A percentile compares a stretch with the other conserved stretches of the same genome.
These are phyloP conservation scores for Augochlorella aurata DNA, from an alignment of 2,888 invertebrate genomes.

Conservation along the genomic window DNA sequence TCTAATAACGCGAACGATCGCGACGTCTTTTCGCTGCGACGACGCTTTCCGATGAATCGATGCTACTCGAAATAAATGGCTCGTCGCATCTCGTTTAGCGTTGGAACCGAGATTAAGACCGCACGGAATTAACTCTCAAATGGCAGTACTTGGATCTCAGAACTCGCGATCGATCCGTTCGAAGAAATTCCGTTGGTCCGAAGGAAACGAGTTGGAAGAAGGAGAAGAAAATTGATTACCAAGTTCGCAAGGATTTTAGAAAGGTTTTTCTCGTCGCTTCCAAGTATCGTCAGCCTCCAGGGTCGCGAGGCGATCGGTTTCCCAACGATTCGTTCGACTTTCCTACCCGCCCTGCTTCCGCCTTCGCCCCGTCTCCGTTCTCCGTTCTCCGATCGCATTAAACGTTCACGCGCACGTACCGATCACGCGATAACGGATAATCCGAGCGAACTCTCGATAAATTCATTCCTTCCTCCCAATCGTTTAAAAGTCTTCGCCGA, in stretches of 20 bases:
- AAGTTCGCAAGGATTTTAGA: no score
- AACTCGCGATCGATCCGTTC: no score
- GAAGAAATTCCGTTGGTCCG: no score
- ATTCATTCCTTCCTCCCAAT: background rate
- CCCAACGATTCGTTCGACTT: background rate
- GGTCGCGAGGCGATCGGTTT: background rate
- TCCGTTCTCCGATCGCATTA: slow-evolving; percentile 19
- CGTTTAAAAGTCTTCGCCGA: background rate
- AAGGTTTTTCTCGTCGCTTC: slow-evolving; percentile 5
- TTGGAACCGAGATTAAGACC: background rate
- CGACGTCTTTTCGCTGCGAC: background rate
- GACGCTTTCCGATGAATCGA: background rate
- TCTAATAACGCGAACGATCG: background rate
- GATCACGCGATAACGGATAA: slow-evolving; percentile 49
- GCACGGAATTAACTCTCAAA: no score
- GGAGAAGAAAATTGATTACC: no score
- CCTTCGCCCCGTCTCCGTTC: background rate
- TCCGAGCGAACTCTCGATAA: slow-evolving; percentile 26
- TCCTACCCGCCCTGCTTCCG: background rate
- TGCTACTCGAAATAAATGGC: background rate
- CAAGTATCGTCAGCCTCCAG: slow-evolving; percentile 1
- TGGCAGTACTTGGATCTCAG: no score
- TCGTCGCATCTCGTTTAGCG: background rate
- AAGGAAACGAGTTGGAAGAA: no score
- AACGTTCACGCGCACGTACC: slow-evolving; percentile 38